Conservation (phyloP, 2,113 vertebrate species). For the Takifugu bimaculatus region DNA sequence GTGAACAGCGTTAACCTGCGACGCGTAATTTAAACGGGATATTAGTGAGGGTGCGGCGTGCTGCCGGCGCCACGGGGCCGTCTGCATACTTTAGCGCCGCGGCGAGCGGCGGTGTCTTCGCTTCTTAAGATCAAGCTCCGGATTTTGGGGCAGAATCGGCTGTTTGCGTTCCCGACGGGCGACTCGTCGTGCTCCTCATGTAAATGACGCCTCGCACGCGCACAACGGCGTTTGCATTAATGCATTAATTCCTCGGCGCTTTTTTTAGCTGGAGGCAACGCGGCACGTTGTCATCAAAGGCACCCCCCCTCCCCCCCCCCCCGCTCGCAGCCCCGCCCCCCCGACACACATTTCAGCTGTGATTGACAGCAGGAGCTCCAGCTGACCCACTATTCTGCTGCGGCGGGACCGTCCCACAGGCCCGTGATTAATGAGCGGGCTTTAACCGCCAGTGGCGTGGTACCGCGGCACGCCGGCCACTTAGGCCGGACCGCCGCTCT, state of each 20-base stretch:
- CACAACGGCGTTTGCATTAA: constrained; percentile 57
- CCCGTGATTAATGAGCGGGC: constrained; percentile 71
- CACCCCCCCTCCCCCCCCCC: constrained; percentile 29
- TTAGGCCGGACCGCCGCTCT: constrained; percentile 61
- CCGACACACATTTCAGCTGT: constrained; percentile 51
- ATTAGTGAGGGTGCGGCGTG: constrained; percentile 33
- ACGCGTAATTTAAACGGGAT: constrained; percentile 31
- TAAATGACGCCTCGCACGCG: constrained; percentile 57
- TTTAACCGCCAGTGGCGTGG: constrained; percentile 57
- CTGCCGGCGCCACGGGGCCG: constrained; percentile 42
- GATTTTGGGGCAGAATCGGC: constrained; percentile 53
- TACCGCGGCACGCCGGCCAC: constrained; percentile 31
- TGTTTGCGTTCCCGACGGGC: constrained; percentile 49
- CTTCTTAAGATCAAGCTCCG: constrained; percentile 47
- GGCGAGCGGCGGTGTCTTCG: constrained; percentile 41
- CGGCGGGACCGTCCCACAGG: constrained; percentile 70
- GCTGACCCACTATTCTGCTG: constrained; percentile 75
- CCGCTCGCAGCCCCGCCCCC: constrained; percentile 33
- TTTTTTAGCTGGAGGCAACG: constrained; percentile 60
- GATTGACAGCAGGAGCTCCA: constrained; percentile 77
- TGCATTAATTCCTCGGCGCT: constrained; percentile 57
- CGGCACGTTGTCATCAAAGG: constrained; percentile 60
- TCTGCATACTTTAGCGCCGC: constrained; percentile 39
- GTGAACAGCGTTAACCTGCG: background rate
- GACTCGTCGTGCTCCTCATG: constrained; percentile 60